Percentiles rank a stretch among this genome's conserved stretches.
Conservation (phyloP, 2,113 vertebrate genomes). For the Tragelaphus strepsiceros region DNA sequence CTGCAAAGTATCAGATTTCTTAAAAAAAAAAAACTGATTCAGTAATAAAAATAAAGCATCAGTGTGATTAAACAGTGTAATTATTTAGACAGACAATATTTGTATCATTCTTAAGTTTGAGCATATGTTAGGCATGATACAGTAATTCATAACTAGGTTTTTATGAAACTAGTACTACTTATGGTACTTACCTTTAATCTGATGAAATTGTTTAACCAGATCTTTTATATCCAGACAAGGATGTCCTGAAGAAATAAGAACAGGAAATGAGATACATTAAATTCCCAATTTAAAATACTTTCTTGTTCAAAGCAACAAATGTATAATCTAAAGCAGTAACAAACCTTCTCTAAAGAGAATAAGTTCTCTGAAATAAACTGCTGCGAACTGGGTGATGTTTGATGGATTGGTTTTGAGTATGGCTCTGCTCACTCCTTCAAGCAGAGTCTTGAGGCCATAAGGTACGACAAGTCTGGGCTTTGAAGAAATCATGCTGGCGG, state of each 20-base stretch:
- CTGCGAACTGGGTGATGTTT: constrained; percentile 74
- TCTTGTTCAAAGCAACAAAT: constrained; percentile 29
- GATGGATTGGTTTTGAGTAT: constrained; percentile 67
- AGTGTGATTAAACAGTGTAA: neutral
- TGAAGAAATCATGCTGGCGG: constrained; percentile 70
- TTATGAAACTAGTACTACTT: neutral
- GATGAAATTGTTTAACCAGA: constrained; percentile 75
- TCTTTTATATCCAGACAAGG: constrained; percentile 73
- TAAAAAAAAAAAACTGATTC: neutral
- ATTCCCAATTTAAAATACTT: neutral
- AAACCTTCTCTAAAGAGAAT: constrained; percentile 77
- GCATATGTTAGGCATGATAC: neutral
- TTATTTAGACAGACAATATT: neutral
- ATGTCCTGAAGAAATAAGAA: constrained; percentile 69
- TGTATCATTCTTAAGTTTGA: neutral
- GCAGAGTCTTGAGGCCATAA: constrained; percentile 74
- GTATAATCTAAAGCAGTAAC: constrained; percentile 46
- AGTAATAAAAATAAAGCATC: neutral
- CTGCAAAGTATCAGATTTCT: neutral
- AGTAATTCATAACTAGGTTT: neutral
- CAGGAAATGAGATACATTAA: constrained; percentile 35
- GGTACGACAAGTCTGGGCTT: constrained; percentile 72
- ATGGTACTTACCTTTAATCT: constrained; percentile 65
- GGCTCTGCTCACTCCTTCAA: constrained; percentile 78
- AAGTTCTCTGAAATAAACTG: constrained; percentile 78